phyloP scores from a whole-genome alignment of 2,113 vertebrate genomes.

The Brienomyrus longianalis region DNA sequence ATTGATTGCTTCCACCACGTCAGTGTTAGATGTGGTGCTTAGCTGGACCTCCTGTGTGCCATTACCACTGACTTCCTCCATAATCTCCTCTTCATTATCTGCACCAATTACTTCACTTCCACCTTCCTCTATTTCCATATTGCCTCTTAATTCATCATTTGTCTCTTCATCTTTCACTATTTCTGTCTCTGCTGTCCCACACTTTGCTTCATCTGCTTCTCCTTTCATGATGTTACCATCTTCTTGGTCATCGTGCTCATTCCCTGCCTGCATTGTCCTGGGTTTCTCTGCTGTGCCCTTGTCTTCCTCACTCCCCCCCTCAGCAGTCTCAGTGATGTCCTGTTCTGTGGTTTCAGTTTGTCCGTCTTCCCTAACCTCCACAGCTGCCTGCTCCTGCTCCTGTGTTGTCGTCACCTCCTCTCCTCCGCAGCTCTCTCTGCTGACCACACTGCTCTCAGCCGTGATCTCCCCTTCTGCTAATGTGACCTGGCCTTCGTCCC shows the following conservation, averaged over 20 bases:
- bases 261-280: background rate
- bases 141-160: background rate
- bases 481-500: background rate
- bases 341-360: background rate
- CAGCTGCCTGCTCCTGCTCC: background rate
- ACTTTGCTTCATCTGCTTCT: background rate
- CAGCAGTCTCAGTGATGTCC: background rate
- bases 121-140: background rate
- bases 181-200: background rate
- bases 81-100: background rate
- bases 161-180: background rate
- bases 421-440: background rate
- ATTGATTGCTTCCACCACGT: background rate
- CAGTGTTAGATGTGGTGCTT: background rate
- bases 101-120: background rate
- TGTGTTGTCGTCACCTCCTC: rapidly evolving
- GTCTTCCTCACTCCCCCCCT: background rate
- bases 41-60: background rate
- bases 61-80: background rate
- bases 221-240: background rate
- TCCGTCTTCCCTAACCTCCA: background rate
- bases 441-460: background rate
- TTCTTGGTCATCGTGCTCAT: background rate
- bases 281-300: background rate
- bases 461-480: background rate